Conservation (phyloP, 2,888 invertebrate genomes). For the Seladonia tumulorum region DNA sequence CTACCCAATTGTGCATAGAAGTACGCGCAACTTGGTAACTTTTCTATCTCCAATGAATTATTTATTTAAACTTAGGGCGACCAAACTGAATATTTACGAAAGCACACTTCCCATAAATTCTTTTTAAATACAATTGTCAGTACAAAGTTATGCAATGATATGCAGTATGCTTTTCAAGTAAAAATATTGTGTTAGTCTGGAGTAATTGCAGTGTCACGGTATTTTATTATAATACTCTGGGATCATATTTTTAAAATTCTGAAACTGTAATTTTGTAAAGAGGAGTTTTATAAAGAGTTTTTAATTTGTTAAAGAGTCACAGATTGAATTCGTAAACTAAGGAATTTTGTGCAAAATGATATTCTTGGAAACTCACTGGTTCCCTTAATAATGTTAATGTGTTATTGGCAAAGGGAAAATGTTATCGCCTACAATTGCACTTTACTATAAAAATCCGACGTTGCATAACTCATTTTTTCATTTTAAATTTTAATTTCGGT, state of each 20-base stretch:
- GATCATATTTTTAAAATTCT: not conserved
- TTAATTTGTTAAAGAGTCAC: too few relatives aligned
- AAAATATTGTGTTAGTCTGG: not conserved
- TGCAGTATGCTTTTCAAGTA: not conserved
- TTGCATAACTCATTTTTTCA: not conserved
- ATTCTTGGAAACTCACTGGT: not conserved
- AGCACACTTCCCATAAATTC: not conserved
- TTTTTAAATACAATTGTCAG: not conserved
- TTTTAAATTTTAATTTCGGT: not conserved
- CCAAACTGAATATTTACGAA: not conserved
- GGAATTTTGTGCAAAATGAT: too few relatives aligned
- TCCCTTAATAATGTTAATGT: not conserved
- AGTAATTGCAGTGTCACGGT: not conserved
- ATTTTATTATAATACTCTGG: not conserved
- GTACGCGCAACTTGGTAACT: not conserved
- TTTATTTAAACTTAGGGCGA: not conserved
- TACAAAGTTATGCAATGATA: not conserved
- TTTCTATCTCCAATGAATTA: not conserved
- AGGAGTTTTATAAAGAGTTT: too few relatives aligned
- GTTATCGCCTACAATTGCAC: not conserved
- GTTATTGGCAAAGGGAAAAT: not conserved
- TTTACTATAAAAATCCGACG: not conserved
- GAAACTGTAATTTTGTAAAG: not conserved
- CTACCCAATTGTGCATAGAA: not conserved
- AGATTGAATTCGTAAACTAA: too few relatives aligned